Evolutionary conservation across 2,797 vertebrate species (phyloP).

Genomic region (Gymnoscopelus braueri): DNA sequence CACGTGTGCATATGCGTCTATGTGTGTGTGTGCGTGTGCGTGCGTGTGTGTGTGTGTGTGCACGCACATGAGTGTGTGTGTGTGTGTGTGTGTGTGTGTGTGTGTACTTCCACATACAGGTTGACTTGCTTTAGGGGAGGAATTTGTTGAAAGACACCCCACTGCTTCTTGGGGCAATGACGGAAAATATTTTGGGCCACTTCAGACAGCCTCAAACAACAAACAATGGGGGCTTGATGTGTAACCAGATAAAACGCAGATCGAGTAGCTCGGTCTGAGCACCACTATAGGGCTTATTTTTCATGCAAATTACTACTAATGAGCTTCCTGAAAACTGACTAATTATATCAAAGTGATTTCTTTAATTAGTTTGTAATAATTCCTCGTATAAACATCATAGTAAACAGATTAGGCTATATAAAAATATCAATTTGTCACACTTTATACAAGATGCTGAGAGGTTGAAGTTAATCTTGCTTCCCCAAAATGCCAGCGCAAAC

Average conservation of each 20-base stretch:
- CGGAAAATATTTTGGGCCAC: slow-evolving; percentile 79
- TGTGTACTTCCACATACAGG: slow-evolving; percentile 76
- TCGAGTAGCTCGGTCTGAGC: slow-evolving; percentile 73
- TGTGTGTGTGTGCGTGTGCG: slow-evolving; percentile 58
- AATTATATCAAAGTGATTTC: slow-evolving; percentile 83
- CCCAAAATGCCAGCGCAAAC: slow-evolving; percentile 71
- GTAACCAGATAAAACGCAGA: slow-evolving; percentile 81
- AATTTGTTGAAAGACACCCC: slow-evolving; percentile 80
- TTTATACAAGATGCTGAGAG: slow-evolving; percentile 71
- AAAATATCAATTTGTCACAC: slow-evolving; percentile 83
- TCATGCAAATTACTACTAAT: slow-evolving; percentile 84
- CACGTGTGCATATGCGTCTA: too few relatives aligned
- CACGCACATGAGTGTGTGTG: neutral
- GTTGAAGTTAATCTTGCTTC: slow-evolving; percentile 71
- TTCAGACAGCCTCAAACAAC: slow-evolving; percentile 79
- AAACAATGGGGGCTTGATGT: slow-evolving; percentile 81
- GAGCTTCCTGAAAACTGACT: slow-evolving; percentile 83
- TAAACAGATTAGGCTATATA: slow-evolving; percentile 83
- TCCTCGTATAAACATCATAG: slow-evolving; percentile 78
- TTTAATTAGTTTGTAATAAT: slow-evolving; percentile 84
- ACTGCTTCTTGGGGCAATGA: slow-evolving; percentile 75
- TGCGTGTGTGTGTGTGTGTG: slow-evolving; percentile 58
- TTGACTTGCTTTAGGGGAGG: slow-evolving; percentile 81
- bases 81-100: slow-evolving; percentile 39
- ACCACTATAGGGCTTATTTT: slow-evolving; percentile 83